Evolutionary conservation across 2,888 invertebrate genomes (phyloP), one percentile per base, ranked within the genome.

Genomic region (Galeopsomyia nigrocyanea): DNA sequence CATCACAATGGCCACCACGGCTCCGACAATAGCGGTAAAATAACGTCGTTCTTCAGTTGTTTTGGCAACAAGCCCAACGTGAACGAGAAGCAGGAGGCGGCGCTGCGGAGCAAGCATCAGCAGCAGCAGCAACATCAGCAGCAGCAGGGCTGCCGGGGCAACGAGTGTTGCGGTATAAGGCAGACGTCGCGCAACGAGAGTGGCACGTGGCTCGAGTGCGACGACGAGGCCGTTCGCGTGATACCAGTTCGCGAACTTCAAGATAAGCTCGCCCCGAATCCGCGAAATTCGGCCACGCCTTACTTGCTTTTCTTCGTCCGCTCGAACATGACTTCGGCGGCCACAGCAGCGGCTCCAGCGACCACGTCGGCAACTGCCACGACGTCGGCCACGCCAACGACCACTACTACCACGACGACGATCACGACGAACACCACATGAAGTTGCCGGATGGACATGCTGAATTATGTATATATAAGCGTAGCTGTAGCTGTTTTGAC

Each of bases 281-380:
- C 91, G 75, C 89, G 92, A 75, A 93, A 93, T 55, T 93, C 94
- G 0, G 93, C 95, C 26, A 95, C 95, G 0, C 96, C 96, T 0
- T 96, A 96, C 87, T 89, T 96, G 69, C 88, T 96, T 60, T 96
- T 96, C 87, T 96, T 96, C 84, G 93, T 92, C 61, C 91, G 83
- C 72, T 83, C 86, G 49, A 80, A 82, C 60, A 80, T 82, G 74
- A 17, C 67, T 16, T 17, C 47, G 9, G 16, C 46, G 19, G 56
- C 64, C 6, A 21, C 64, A 13, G 47, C 61, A 13, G 26, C 63
- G 51, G 50, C 21, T 21, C n/a, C 57, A 7, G 26, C 62, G 17
- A 21, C 26, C 1, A 50, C 50, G 2, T 17, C 46, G 7, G 60
- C 17, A 19, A 31, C 60, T 2, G 16, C 68, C 0, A 58, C 62